Evolutionary conservation across 92 coral and sea anemone species (phyloP), one percentile per base, ranked within the genome.

Genomic region (Actinostola sp.): DNA sequence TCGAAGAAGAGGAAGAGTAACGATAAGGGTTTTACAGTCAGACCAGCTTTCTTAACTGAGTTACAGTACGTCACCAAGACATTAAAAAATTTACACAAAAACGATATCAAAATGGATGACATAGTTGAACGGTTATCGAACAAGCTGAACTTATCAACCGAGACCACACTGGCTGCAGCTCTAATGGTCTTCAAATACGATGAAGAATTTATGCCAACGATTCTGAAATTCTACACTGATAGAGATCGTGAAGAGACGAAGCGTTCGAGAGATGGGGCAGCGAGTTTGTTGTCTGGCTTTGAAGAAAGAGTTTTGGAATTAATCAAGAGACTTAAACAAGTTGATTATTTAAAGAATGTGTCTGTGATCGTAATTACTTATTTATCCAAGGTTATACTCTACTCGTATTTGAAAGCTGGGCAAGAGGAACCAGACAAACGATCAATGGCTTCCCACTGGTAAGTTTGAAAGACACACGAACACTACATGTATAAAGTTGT

Each of bases 301-400:
- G 97, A 93, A 72, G 41, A 52, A 24, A 80, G 87, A 32, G 75
- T 89, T 31, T 9, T 80, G 30, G 80, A 77, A 16, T 77, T 86
- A 70, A 49, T 93, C 0, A 55, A 61, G 27, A 23, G 49, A 4
- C 64, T 84, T 20, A 32, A 71, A 36, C 21, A 48, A 27, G 70
- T 58, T 16, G 72, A 74, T 6, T 66, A 51, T 17, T 75, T 79
- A 66, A 71, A 56, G 16, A 77, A 67, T 24, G 33, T 89, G 63
- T 53, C 88, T 19, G 31, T 53, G 29, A 71, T 72, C 36, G 36
- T 89, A 41, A 55, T 77, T 13, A 51, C 45, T 2, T 61, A 48
- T 50, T 70, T 88, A 56, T 61, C 63, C 38, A 57, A 53, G 48
- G 73, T 66, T 49, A 54, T 83, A 23, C 46, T 69, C 45, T 51